Conservation (phyloP, 2,888 invertebrate genomes). For the Cataglyphis altisquamis region DNA sequence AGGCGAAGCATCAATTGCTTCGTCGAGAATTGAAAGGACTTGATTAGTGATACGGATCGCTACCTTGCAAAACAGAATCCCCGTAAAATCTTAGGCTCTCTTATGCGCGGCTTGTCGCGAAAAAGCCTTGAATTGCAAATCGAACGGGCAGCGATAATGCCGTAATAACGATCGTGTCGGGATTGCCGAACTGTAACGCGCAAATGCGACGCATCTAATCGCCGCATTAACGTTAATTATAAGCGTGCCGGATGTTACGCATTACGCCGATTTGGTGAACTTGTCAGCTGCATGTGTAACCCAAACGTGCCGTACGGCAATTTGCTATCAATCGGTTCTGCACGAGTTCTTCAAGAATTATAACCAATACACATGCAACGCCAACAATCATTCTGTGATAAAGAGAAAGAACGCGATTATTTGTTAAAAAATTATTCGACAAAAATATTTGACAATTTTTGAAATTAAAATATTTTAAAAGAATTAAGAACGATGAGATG, state of each 20-base stretch:
- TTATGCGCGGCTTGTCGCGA: slow-evolving; percentile 29
- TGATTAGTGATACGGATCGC: slow-evolving; percentile 70
- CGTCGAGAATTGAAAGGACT: slow-evolving; percentile 64
- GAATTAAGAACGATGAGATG: neutral
- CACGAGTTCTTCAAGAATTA: neutral
- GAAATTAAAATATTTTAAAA: slow-evolving; percentile 13
- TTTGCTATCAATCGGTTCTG: slow-evolving; percentile 29
- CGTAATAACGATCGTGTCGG: slow-evolving; percentile 44
- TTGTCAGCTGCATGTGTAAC: slow-evolving; percentile 52
- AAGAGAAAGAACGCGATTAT: neutral
- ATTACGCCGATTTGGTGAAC: slow-evolving; percentile 40
- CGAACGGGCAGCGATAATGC: slow-evolving; percentile 36
- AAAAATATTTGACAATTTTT: neutral
- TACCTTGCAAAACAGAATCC: slow-evolving; percentile 67
- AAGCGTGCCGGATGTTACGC: slow-evolving; percentile 59
- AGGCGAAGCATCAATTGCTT: slow-evolving; percentile 57
- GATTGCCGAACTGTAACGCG: slow-evolving; percentile 20
- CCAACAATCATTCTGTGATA: neutral
- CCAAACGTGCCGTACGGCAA: slow-evolving; percentile 9
- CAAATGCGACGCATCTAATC: slow-evolving; percentile 54
- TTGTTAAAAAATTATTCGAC: neutral
- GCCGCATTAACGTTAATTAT: slow-evolving; percentile 62
- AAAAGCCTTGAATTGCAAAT: slow-evolving; percentile 25
- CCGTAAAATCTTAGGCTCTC: slow-evolving; percentile 64
- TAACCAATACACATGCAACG: neutral